Conservation (phyloP, 2,797 vertebrate species). For the Hippopotamyrus pictus region DNA sequence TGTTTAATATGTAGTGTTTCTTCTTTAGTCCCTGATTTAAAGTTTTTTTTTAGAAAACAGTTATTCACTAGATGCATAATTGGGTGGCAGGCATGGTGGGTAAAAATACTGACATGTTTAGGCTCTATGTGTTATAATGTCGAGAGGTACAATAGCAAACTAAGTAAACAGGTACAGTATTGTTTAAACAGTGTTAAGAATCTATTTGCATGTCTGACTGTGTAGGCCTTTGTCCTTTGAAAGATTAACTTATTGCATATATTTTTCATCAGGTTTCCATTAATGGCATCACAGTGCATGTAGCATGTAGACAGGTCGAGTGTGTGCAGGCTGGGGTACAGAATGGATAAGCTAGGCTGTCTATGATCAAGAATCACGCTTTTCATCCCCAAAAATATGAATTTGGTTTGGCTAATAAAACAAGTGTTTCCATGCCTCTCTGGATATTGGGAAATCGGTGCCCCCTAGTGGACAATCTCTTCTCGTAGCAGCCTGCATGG, state of each 20-base stretch:
- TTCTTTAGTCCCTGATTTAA: not conserved
- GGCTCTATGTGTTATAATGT: not conserved
- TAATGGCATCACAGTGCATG: not conserved
- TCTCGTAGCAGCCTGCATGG: not conserved
- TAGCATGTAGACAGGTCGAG: not conserved
- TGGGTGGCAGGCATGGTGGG: not conserved
- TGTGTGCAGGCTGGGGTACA: not conserved
- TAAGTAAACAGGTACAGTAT: not conserved
- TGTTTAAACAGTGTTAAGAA: not conserved
- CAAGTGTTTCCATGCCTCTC: not conserved
- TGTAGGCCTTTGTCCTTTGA: not conserved
- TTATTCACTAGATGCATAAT: not conserved
- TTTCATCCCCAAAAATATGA: not conserved
- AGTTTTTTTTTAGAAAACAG: not conserved
- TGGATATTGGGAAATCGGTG: not conserved
- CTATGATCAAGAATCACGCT: not conserved
- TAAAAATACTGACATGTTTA: not conserved
- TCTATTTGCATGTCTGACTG: not conserved
- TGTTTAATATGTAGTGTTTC: not conserved
- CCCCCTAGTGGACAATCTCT: not conserved
- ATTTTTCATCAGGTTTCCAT: not conserved
- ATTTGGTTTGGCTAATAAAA: not conserved
- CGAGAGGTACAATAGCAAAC: not conserved
- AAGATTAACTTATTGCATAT: not conserved
- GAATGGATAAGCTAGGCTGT: not conserved